These are phyloP conservation scores for Drosophila lacteicornis DNA, from an alignment of 1,140 invertebrate genomes.

Conservation along the genomic window DNA sequence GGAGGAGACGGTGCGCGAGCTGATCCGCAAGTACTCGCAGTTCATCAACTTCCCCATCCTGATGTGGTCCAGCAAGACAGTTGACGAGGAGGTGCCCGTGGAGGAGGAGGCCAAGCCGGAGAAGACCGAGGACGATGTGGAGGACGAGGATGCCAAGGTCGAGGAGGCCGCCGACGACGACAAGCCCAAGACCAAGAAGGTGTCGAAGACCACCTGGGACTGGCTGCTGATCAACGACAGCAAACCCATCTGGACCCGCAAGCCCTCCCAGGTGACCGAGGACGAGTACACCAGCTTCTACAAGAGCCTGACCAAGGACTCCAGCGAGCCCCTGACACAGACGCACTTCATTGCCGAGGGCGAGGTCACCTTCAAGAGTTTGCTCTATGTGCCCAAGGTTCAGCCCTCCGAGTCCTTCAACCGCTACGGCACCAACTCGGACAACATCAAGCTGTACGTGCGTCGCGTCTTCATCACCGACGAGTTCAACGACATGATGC, in stretches of 20 bases:
- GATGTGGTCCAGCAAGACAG: constrained; percentile 97
- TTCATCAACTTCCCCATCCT: constrained; percentile 99
- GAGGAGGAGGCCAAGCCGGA: constrained; percentile 85
- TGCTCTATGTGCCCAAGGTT: constrained; percentile 95
- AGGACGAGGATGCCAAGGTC: constrained; percentile 88
- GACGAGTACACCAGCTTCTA: constrained; percentile 98
- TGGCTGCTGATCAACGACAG: constrained; percentile 98
- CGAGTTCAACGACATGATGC: constrained; percentile 99
- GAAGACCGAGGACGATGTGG: constrained; percentile 84
- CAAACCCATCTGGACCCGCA: constrained; percentile 99
- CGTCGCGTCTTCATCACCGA: constrained; percentile 99
- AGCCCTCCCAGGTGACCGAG: constrained; percentile 93
- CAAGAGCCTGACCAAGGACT: constrained; percentile 96
- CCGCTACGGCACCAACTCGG: constrained; percentile 96
- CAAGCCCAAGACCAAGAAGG: constrained; percentile 96
- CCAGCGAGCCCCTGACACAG: constrained; percentile 93
- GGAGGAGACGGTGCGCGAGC: constrained; percentile 93
- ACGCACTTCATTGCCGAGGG: constrained; percentile 99
- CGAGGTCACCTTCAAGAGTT: constrained; percentile 98
- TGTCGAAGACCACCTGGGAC: constrained; percentile 98
- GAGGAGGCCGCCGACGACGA: constrained; percentile 90
- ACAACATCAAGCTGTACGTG: constrained; percentile 98
- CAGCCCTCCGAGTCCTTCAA: constrained; percentile 97
- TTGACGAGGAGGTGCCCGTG: constrained; percentile 93
- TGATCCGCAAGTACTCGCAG: constrained; percentile 99